A percentile compares a stretch with the other conserved stretches of the same genome.
Conservation (phyloP, 2,797 vertebrate species). For the Euphonia xanthogaster region DNA sequence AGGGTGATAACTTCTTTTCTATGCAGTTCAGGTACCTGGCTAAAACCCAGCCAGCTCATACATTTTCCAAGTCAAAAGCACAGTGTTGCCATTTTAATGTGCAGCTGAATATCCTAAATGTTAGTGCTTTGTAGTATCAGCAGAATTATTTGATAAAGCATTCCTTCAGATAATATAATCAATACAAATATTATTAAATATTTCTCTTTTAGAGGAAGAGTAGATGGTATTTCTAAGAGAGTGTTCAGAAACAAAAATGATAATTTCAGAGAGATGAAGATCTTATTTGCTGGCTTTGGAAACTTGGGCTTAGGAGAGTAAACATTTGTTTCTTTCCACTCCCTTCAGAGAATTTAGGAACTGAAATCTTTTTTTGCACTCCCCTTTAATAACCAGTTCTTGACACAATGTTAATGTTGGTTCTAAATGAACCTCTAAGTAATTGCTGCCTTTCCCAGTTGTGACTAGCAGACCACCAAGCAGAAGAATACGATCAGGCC, state of each 20-base stretch:
- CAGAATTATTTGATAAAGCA: neutral
- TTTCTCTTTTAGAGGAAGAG: neutral
- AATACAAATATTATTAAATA: neutral
- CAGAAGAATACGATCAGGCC: neutral
- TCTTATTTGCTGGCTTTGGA: neutral
- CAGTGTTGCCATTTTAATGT: neutral
- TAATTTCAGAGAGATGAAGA: neutral
- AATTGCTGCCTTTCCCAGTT: neutral
- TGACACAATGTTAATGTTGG: neutral
- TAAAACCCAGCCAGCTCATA: neutral
- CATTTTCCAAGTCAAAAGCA: slow-evolving; percentile 49
- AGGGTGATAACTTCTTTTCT: neutral
- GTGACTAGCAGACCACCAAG: neutral
- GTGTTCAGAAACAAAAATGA: neutral
- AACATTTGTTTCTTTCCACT: neutral
- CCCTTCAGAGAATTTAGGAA: neutral
- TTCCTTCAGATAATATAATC: neutral
- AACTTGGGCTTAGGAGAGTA: neutral
- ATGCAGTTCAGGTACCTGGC: neutral
- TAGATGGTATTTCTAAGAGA: neutral
- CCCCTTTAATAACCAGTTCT: neutral
- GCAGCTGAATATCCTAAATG: neutral
- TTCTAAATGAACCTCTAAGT: slow-evolving; percentile 1
- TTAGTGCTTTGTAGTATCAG: neutral
- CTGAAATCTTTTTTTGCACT: neutral